Evolutionary conservation across 2,113 vertebrate genomes (phyloP).

Genomic region (Phainopepla nitens): DNA sequence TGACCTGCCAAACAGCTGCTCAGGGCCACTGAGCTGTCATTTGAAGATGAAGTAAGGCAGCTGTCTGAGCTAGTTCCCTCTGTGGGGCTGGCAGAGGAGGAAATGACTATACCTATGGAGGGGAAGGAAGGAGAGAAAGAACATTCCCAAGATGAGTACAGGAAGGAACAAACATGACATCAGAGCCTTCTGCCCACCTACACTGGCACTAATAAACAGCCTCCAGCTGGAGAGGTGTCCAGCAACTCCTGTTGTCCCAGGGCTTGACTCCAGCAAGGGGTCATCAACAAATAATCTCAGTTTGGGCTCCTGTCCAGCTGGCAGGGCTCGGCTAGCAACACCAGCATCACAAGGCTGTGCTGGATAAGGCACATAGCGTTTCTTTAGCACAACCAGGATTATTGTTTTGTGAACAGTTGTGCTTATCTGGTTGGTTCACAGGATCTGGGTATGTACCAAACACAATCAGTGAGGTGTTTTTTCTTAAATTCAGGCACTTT

Average conservation of each 20-base stretch:
- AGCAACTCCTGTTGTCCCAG: neutral
- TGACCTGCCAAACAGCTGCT: slow-evolving; percentile 73
- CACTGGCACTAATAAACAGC: neutral
- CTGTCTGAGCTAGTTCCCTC: slow-evolving; percentile 90
- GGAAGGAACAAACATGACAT: slow-evolving; percentile 35
- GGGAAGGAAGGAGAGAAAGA: slow-evolving; percentile 28
- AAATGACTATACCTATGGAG: slow-evolving; percentile 81
- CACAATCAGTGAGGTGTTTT: neutral
- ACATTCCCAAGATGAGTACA: slow-evolving; percentile 24
- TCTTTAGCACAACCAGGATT: neutral
- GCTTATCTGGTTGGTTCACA: neutral
- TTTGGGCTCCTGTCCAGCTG: neutral
- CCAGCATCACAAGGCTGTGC: neutral
- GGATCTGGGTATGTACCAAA: neutral
- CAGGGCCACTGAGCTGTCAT: slow-evolving; percentile 60
- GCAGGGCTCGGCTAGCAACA: neutral
- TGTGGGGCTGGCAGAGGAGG: slow-evolving; percentile 77
- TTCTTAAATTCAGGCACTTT: neutral
- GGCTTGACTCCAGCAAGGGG: neutral
- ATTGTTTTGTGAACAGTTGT: neutral
- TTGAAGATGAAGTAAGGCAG: slow-evolving; percentile 83
- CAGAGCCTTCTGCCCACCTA: slow-evolving; percentile 29
- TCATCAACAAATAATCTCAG: neutral
- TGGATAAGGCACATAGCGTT: neutral
- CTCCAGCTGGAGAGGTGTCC: neutral